Conservation (phyloP, 92 coral and sea anemone genomes). For the Porites evermanni region DNA sequence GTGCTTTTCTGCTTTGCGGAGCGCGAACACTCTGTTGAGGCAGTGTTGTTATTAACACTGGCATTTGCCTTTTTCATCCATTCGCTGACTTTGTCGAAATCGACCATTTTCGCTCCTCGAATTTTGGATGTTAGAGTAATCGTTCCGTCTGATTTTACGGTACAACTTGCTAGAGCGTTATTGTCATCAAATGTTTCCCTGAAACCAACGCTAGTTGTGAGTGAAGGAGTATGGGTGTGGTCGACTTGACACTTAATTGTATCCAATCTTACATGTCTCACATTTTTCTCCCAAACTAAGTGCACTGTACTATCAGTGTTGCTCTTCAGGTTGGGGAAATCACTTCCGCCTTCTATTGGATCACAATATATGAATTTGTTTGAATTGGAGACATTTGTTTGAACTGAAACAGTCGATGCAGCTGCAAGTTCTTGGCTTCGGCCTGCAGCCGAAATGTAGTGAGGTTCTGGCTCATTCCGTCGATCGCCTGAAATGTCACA, state of each 20-base stretch:
- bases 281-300: background rate
- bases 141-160: background rate
- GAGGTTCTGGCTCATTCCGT: background rate
- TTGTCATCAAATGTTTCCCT: background rate
- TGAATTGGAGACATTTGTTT: background rate
- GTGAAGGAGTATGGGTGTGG: background rate
- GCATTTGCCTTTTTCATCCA: background rate
- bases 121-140: background rate
- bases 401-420: background rate
- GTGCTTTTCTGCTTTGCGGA: background rate
- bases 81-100: slow-evolving; percentile 23
- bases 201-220: background rate
- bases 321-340: background rate
- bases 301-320: background rate
- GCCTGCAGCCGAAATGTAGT: background rate
- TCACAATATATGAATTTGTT: no score
- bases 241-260: no score
- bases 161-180: background rate
- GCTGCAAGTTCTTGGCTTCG: background rate
- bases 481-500: background rate
- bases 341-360: background rate
- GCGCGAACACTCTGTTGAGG: background rate
- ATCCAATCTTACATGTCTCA: background rate
- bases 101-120: background rate
- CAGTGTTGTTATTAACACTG: background rate